A percentile compares a stretch with the other conserved stretches of the same genome.
These are phyloP conservation scores for Acromyrmex echinatior DNA, from an alignment of 1,140 invertebrate genomes.

Conservation along the genomic window DNA sequence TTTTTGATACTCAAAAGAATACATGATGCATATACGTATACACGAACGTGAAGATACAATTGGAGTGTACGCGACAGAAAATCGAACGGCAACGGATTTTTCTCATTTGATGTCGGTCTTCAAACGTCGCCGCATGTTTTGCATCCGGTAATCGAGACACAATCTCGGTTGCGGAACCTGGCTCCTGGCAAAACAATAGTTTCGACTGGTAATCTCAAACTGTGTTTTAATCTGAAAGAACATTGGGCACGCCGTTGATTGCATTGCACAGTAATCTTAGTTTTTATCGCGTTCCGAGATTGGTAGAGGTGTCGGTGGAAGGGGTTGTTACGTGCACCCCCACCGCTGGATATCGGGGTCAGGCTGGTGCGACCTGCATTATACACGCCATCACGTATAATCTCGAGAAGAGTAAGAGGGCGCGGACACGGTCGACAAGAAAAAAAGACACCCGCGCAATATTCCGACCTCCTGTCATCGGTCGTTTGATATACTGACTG, in stretches of 20 bases:
- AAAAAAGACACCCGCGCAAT: conserved; percentile 20
- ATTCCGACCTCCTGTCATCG: conserved; percentile 31
- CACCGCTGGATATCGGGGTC: conserved; percentile 73
- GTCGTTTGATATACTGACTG: conserved; percentile 43
- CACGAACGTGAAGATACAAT: conserved; percentile 10
- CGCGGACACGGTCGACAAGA: conserved; percentile 3
- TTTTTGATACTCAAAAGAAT: conserved; percentile 51
- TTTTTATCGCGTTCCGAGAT: conserved; percentile 75
- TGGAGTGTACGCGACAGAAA: not conserved
- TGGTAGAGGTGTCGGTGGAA: conserved; percentile 37
- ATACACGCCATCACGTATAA: conserved; percentile 77
- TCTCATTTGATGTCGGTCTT: conserved; percentile 4
- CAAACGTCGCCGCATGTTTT: conserved; percentile 52
- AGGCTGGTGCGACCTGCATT: conserved; percentile 63
- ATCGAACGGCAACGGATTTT: conserved; percentile 31
- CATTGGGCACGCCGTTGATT: conserved; percentile 71
- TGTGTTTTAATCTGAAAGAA: conserved; percentile 79
- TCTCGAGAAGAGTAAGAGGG: conserved; percentile 61
- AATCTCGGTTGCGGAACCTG: conserved; percentile 62
- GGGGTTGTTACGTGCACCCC: not conserved
- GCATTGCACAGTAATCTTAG: conserved; percentile 80
- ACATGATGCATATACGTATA: conserved; percentile 34
- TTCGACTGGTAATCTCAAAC: conserved; percentile 66
- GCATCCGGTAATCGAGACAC: conserved; percentile 9
- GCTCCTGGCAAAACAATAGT: conserved; percentile 71